Conservation (phyloP, 2,888 invertebrate species). For the Apocheima hispidaria region DNA sequence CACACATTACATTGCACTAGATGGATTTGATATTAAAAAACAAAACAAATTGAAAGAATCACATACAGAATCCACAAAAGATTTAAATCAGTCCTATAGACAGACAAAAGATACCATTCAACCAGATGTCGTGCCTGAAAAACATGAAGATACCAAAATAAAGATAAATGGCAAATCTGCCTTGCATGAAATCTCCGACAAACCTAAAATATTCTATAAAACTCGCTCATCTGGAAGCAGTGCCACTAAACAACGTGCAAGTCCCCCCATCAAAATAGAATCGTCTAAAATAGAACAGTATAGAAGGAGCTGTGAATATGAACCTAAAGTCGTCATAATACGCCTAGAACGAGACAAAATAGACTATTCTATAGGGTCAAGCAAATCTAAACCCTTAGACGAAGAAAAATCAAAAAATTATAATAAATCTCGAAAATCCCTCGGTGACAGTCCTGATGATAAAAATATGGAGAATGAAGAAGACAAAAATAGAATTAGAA, state of each 20-base stretch:
- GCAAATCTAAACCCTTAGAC: conserved; percentile 19
- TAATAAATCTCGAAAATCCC: not conserved
- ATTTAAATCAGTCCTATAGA: not conserved
- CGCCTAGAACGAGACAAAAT: conserved; percentile 25
- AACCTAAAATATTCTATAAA: conserved; percentile 13
- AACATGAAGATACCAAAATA: not conserved
- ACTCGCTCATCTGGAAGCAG: conserved; percentile 14
- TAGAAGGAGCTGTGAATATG: conserved; percentile 22
- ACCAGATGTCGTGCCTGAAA: not conserved
- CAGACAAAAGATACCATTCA: not conserved
- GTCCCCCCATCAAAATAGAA: conserved; percentile 11
- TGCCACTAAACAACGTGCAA: conserved; percentile 12
- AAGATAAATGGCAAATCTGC: conserved; percentile 16
- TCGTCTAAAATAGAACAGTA: conserved; percentile 15
- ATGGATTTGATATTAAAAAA: not conserved
- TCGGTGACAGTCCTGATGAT: not conserved
- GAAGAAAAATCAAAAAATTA: conserved; percentile 17
- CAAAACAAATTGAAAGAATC: not conserved
- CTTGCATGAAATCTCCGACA: not conserved
- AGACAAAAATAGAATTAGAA: not conserved
- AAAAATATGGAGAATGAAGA: not conserved
- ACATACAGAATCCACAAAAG: not conserved
- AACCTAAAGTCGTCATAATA: conserved; percentile 34
- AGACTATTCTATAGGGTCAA: not conserved
- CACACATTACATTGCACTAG: not conserved